Percentiles rank a stretch among this genome's conserved stretches.
These are phyloP conservation scores for Pseudocheirus occidentalis DNA, from an alignment of 2,797 vertebrate species.

Conservation along the genomic window DNA sequence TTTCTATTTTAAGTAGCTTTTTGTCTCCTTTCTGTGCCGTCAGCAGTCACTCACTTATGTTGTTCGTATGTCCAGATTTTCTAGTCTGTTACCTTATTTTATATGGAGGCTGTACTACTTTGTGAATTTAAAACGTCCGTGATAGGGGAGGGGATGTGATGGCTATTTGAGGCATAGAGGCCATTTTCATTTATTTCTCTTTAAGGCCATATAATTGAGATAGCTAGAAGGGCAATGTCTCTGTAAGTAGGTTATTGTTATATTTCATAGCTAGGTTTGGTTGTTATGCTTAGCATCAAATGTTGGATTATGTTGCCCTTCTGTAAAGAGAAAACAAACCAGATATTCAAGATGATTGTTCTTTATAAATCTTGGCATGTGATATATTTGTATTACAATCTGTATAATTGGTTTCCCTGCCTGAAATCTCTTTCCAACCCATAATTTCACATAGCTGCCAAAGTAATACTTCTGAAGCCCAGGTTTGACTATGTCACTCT, in stretches of 20 bases:
- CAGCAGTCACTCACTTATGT: background rate
- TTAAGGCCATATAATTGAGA: conserved; percentile 2
- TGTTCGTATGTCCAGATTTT: background rate
- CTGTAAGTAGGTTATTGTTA: background rate
- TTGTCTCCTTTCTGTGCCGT: conserved; percentile 8
- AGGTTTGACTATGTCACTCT: background rate
- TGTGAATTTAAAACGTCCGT: background rate
- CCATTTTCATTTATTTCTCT: conserved; percentile 18
- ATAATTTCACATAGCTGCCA: background rate
- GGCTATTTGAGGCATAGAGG: conserved; percentile 10
- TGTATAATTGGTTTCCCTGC: background rate
- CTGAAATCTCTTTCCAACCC: background rate
- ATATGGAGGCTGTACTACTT: background rate
- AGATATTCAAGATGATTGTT: background rate
- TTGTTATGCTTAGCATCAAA: background rate
- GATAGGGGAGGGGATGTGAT: background rate
- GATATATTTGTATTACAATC: conserved; percentile 8
- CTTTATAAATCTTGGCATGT: conserved; percentile 29
- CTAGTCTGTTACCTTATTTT: conserved; percentile 36
- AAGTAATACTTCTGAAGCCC: background rate
- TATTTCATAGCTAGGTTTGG: background rate
- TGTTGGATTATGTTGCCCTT: background rate
- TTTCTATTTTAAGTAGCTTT: conserved; percentile 14
- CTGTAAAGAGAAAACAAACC: conserved; percentile 44
- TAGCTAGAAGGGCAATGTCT: background rate